phyloP scores from a whole-genome alignment of 2,888 invertebrate genomes.

The Lissocephala sabroskyi region DNA sequence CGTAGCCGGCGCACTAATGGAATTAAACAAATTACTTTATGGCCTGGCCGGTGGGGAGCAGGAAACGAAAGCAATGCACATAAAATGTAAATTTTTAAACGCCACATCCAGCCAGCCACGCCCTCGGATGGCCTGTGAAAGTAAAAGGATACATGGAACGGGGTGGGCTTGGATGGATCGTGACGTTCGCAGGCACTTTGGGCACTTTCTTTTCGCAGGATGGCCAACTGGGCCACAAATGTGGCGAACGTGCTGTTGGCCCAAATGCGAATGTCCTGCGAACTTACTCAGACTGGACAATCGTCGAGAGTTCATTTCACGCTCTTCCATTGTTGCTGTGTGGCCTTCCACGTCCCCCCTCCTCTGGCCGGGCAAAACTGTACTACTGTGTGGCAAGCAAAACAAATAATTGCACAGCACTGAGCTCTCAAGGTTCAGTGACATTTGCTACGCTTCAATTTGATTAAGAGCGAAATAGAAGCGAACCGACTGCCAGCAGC shows the following conservation, averaged over 20 bases:
- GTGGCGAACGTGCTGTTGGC: neutral
- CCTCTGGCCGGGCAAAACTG: conserved; percentile 20
- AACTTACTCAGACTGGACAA: neutral
- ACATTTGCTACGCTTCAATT: conserved; percentile 54
- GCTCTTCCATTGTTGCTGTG: conserved; percentile 18
- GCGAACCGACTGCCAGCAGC: conserved; percentile 43
- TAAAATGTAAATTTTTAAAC: neutral
- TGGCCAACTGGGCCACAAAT: conserved; percentile 30
- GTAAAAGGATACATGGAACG: too few species aligned
- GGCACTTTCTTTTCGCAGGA: too few species aligned
- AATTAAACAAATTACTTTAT: conserved; percentile 60
- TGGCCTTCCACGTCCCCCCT: too few species aligned
- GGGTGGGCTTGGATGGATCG: too few species aligned
- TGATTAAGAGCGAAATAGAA: conserved; percentile 58
- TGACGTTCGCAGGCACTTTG: too few species aligned
- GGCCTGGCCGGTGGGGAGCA: conserved; percentile 23
- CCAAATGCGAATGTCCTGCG: neutral
- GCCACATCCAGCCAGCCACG: too few species aligned
- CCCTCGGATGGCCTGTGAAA: too few species aligned
- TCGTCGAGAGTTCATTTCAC: neutral
- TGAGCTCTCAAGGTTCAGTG: conserved; percentile 46
- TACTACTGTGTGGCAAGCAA: conserved; percentile 4
- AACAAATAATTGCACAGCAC: conserved; percentile 45
- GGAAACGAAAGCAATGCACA: conserved; percentile 2
- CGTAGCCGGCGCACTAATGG: conserved; percentile 48